Evolutionary conservation across 2,113 vertebrate species (phyloP).

Genomic region (Malaclemys terrapin): DNA sequence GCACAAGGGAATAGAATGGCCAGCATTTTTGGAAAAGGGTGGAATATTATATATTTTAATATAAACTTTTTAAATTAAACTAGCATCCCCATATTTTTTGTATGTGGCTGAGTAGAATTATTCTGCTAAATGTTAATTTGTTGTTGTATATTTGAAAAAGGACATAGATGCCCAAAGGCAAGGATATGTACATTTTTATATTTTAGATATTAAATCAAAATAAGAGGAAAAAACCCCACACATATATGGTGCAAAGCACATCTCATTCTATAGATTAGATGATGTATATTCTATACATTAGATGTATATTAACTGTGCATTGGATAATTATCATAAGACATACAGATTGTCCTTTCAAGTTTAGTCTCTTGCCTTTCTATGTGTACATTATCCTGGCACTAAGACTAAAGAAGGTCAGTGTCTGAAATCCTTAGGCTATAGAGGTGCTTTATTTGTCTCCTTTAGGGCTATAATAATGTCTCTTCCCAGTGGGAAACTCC

Average conservation of each 20-base stretch:
- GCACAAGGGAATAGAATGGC: neutral
- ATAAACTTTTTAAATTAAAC: neutral
- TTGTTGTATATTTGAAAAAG: neutral
- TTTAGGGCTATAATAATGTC: neutral
- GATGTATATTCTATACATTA: neutral
- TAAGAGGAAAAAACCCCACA: neutral
- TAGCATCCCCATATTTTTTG: too few relatives aligned
- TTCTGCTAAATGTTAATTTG: neutral
- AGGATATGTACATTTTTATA: neutral
- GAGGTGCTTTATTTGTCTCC: neutral
- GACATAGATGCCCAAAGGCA: neutral
- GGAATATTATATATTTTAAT: neutral
- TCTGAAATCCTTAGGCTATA: neutral
- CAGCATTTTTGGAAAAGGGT: neutral
- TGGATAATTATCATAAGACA: neutral
- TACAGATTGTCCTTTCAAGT: neutral
- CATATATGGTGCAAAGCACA: neutral
- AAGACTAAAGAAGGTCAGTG: neutral
- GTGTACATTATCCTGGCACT: neutral
- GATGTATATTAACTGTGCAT: neutral
- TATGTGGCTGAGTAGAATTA: too few relatives aligned
- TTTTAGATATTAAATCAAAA: neutral
- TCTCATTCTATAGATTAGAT: neutral
- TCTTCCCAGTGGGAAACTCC: neutral
- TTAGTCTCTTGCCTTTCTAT: neutral